phyloP scores from a whole-genome alignment of 1,140 invertebrate species.

The Schlechtendalia chinensis region DNA sequence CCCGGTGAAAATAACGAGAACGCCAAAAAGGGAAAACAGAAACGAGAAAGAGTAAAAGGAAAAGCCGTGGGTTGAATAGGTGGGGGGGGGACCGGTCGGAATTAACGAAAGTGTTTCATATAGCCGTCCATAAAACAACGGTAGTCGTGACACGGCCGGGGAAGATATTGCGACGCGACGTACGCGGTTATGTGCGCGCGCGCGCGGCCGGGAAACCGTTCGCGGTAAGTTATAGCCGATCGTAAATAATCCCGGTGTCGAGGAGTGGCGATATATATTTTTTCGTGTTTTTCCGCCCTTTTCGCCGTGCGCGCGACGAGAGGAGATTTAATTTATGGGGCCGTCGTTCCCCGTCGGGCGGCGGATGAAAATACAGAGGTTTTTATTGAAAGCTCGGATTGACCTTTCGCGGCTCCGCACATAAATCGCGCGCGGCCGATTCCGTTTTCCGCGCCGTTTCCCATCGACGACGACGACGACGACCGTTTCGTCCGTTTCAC shows the following conservation, averaged over 20 bases:
- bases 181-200: neutral
- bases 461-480: no score
- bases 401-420: conserved; percentile 17
- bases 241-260: conserved; percentile 48
- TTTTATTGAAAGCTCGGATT: conserved; percentile 48
- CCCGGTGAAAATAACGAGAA: conserved; percentile 10
- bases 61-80: no score
- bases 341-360: neutral
- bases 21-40: neutral
- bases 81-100: conserved; percentile 13
- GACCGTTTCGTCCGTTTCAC: no score
- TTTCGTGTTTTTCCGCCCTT: conserved; percentile 41
- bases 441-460: no score
- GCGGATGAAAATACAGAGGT: conserved; percentile 28
- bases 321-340: conserved; percentile 49
- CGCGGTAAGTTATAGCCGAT: conserved; percentile 43
- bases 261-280: conserved; percentile 46
- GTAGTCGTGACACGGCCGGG: conserved; percentile 32
- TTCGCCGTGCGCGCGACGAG: conserved; percentile 6
- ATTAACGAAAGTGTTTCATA: conserved; percentile 50
- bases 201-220: conserved; percentile 5
- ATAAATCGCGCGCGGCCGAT: conserved; percentile 18
- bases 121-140: conserved; percentile 47
- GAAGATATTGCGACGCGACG: neutral
- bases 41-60: neutral